Evolutionary conservation across 92 coral and sea anemone genomes (phyloP), one percentile per base, ranked within the genome.

Genomic region (Zoanthus solanderi): DNA sequence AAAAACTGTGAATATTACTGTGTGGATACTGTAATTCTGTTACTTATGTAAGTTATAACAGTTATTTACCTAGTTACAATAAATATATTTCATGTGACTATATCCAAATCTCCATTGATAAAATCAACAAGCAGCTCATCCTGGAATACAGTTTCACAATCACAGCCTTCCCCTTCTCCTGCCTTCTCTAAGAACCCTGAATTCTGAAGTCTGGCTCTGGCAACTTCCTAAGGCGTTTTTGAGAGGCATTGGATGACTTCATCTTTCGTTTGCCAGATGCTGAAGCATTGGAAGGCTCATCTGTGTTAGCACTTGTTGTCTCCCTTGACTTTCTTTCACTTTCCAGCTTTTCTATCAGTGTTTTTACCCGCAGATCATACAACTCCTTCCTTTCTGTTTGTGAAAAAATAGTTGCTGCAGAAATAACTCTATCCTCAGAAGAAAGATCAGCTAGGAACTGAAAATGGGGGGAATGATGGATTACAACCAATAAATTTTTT

Each of bases 41-140:
- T 71, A 71, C 75, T 30, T 13, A 15, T 71, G 75, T 23, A 31
- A 31, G 46, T 71, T 69, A 29, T 69, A 69, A 69, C 14, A 44
- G 46, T 29, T 71, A 13, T 71, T 71, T 71, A 71, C 44, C 78
- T 73, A 73, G 54, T 42, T 13, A 73, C 54, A 73, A 37, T n/a
- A 37, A 44, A 42, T 73, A 73, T 6, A 18, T 18, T 9, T 78
- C 47, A 78, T 78, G 83, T 58, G 7, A 52, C 10, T 13, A 78
- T 67, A 53, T 78, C 68, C 57, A 78, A 58, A 78, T 78, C 83
- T 28, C 83, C 83, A 78, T 78, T 78, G 34, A 78, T 50, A 78
- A 78, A 78, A 28, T 78, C 83, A 78, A 78, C 68, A 78, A 78
- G 83, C 57, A 78, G 83, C 57, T 23, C 83, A 46, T 78, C 47